A percentile compares a stretch with the other conserved stretches of the same genome.
phyloP scores from a whole-genome alignment of 2,888 invertebrate genomes.

The Cenopis cana region DNA sequence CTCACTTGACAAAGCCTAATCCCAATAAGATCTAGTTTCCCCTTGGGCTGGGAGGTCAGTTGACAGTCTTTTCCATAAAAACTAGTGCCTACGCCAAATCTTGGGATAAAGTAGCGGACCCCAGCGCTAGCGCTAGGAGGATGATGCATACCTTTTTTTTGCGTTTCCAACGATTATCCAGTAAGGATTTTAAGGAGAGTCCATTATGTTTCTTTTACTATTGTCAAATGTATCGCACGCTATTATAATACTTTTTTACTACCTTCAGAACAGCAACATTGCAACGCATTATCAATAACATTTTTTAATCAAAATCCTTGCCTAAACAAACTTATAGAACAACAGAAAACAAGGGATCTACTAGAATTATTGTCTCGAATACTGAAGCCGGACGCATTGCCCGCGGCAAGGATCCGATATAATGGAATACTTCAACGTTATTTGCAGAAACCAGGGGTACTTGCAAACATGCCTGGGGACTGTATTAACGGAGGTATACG shows the following conservation, averaged over 20 bases:
- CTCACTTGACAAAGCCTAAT: too few relatives aligned
- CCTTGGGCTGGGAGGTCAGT: too few relatives aligned
- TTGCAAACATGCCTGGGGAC: slow-evolving; percentile 73
- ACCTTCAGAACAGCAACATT: slow-evolving; percentile 1
- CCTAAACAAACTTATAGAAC: slow-evolving; percentile 22
- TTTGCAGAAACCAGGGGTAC: slow-evolving; percentile 81
- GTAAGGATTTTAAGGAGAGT: not conserved
- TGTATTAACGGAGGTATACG: slow-evolving; percentile 68
- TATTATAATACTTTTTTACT: not conserved
- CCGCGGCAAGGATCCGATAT: slow-evolving; percentile 81
- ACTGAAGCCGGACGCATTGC: slow-evolving; percentile 79
- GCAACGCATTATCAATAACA: slow-evolving; percentile 1
- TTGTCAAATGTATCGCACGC: not conserved
- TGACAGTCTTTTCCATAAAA: too few relatives aligned
- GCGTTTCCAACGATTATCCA: too few relatives aligned
- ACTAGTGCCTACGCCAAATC: too few relatives aligned
- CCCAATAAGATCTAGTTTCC: too few relatives aligned
- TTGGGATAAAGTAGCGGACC: too few relatives aligned
- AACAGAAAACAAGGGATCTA: slow-evolving; percentile 30
- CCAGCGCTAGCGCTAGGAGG: too few relatives aligned
- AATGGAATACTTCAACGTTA: slow-evolving; percentile 84
- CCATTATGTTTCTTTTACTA: not conserved
- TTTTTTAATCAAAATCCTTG: slow-evolving; percentile 28
- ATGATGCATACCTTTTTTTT: too few relatives aligned
- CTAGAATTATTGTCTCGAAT: slow-evolving; percentile 75